Evolutionary conservation across 2,797 vertebrate genomes (phyloP), one percentile per base, ranked within the genome.

Genomic region (Monodelphis domestica): DNA sequence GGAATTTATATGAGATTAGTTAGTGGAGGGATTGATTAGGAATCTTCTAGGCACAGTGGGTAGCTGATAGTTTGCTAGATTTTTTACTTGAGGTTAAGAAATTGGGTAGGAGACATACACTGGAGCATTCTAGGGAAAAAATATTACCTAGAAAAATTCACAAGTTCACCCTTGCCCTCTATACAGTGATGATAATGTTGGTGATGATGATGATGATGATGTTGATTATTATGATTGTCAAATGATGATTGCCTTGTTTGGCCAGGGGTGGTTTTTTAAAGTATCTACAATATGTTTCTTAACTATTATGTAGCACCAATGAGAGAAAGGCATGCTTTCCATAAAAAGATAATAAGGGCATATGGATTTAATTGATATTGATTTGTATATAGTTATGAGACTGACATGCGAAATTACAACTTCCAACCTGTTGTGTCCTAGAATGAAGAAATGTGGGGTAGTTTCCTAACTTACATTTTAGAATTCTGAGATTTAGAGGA

Each of bases 1-100:
- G 78, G 57, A 53, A 92, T 95, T 96, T 94, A 92, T 94, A 9
- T 95, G 94, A 94, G 93, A 88, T 92, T 78, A 89, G 12, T 91
- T 91, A 95, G 45, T 89, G 26, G 45, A 91, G 63, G 63, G 38
- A 92, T 53, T 59, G 91, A 92, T 91, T 91, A 95, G 55, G 53
- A 95, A 54, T 89, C 95, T 93, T 78, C 26, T 52, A 94, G 89
- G 88, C 53, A 26, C 45, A 30, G 54, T 96, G 78, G 91, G 50
- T 91, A 93, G 52, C 56, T 95, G n/a, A 57, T 94, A 95, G 91
- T 30, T 87, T 89, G 14, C 96, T 95, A 84, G 78, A 90, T 54
- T 97, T 95, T 56, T 92, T 78, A 96, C 0, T 92, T 29, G 92
- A 94, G 57, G 45, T 50, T 91, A 90, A 54, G 94, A 78, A 90